phyloP scores from a whole-genome alignment of 2,113 vertebrate genomes.

The Perca schrenkii region DNA sequence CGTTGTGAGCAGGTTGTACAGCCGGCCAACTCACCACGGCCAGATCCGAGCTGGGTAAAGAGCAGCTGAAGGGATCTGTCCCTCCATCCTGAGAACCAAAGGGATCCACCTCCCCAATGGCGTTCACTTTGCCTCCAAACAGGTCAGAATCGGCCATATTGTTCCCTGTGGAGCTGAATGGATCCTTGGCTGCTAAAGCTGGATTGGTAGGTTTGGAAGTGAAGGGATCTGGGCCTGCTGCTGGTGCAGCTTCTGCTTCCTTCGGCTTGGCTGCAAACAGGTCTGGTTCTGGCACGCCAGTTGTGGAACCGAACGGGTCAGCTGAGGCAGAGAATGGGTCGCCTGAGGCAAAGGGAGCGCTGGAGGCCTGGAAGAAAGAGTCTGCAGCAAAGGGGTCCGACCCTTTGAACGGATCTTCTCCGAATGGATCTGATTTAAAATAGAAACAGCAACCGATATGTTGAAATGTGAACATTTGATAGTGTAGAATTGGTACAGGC shows the following conservation, averaged over 20 bases:
- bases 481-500: neutral
- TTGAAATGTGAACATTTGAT: neutral
- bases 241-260: conserved; percentile 35
- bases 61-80: conserved; percentile 77
- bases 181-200: conserved; percentile 62
- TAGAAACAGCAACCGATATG: conserved; percentile 1
- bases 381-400: conserved; percentile 97
- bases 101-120: conserved; percentile 69
- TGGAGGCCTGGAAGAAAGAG: conserved; percentile 90
- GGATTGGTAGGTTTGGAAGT: conserved; percentile 50
- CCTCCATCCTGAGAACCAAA: conserved; percentile 73
- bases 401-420: conserved; percentile 97
- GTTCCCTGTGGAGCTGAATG: conserved; percentile 64
- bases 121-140: conserved; percentile 67
- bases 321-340: conserved; percentile 84
- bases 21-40: conserved; percentile 65
- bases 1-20: neutral
- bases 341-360: conserved; percentile 84
- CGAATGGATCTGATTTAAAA: conserved; percentile 90
- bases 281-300: conserved; percentile 73
- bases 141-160: conserved; percentile 37
- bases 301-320: conserved; percentile 77
- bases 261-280: conserved; percentile 70
- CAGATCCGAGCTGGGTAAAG: conserved; percentile 64
- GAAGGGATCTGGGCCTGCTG: conserved; percentile 63